phyloP scores from a whole-genome alignment of 2,888 invertebrate genomes.

The Andrena marginata region DNA sequence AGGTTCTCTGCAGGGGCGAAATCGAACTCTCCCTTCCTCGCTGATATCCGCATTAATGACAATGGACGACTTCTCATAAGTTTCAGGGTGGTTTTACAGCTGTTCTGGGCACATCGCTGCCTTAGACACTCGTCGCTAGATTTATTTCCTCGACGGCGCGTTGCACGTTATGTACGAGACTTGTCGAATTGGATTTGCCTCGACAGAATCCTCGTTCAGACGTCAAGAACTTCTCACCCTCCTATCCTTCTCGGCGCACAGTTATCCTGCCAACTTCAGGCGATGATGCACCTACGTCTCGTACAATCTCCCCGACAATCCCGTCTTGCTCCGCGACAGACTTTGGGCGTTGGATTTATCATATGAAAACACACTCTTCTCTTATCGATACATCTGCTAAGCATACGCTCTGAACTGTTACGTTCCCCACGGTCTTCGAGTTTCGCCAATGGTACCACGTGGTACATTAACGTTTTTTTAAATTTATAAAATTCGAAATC shows the following conservation, averaged over 20 bases:
- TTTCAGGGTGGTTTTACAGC: not conserved
- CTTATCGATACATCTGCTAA: slow-evolving; percentile 38
- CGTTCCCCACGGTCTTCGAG: not conserved
- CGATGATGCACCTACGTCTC: slow-evolving; percentile 43
- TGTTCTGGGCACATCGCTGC: slow-evolving; percentile 40
- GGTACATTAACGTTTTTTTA: not conserved
- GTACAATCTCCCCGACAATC: slow-evolving; percentile 41
- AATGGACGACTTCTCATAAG: slow-evolving; percentile 45
- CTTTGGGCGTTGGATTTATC: slow-evolving; percentile 52
- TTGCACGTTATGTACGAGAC: slow-evolving; percentile 41
- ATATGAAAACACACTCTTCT: slow-evolving; percentile 14
- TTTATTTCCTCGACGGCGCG: slow-evolving; percentile 61
- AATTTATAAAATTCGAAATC: no score
- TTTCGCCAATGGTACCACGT: no score
- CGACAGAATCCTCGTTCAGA: slow-evolving; percentile 50
- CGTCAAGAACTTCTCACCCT: slow-evolving; percentile 55
- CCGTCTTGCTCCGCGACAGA: slow-evolving; percentile 17
- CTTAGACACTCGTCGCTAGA: slow-evolving; percentile 58
- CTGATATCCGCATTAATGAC: slow-evolving; percentile 43
- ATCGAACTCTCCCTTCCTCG: slow-evolving; percentile 18
- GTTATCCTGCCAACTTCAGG: slow-evolving; percentile 65
- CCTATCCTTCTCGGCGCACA: not conserved
- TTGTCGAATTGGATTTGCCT: slow-evolving; percentile 64
- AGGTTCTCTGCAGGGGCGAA: slow-evolving; percentile 20
- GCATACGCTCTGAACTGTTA: not conserved